Conservation (phyloP, 2,888 invertebrate genomes). For the Tyria jacobaeae region DNA sequence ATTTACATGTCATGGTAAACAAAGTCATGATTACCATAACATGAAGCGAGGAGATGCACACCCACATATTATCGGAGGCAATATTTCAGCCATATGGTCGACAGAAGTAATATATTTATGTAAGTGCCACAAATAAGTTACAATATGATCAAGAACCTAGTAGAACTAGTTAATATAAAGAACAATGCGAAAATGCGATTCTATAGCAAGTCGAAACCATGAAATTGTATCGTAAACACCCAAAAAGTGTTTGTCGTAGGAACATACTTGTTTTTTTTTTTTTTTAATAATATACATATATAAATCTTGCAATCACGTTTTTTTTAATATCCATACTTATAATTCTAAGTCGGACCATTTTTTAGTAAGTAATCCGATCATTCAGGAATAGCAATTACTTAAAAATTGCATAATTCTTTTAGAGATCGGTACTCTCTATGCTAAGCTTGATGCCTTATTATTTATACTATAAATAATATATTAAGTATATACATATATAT, state of each 20-base stretch:
- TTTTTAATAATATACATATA: no score
- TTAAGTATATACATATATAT: no score
- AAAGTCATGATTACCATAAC: constrained; percentile 64
- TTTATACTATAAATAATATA: no score
- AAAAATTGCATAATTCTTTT: neutral
- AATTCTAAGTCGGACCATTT: no score
- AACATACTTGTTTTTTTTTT: no score
- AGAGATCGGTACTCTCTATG: no score
- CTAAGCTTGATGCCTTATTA: no score
- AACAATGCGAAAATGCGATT: neutral
- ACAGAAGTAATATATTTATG: constrained; percentile 1
- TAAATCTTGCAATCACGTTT: no score
- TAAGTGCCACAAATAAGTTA: neutral
- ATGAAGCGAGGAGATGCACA: constrained; percentile 51
- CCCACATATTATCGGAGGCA: constrained; percentile 38
- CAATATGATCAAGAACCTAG: no score
- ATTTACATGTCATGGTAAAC: constrained; percentile 60
- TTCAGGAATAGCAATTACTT: neutral
- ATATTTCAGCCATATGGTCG: constrained; percentile 2
- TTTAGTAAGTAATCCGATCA: no score
- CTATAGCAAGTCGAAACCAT: neutral
- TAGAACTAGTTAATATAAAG: neutral
- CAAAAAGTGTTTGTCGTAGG: neutral
- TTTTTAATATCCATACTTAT: no score
- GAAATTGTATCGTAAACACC: no score